Evolutionary conservation across 1,140 invertebrate genomes (phyloP).

Genomic region (Aleiodes sp.): DNA sequence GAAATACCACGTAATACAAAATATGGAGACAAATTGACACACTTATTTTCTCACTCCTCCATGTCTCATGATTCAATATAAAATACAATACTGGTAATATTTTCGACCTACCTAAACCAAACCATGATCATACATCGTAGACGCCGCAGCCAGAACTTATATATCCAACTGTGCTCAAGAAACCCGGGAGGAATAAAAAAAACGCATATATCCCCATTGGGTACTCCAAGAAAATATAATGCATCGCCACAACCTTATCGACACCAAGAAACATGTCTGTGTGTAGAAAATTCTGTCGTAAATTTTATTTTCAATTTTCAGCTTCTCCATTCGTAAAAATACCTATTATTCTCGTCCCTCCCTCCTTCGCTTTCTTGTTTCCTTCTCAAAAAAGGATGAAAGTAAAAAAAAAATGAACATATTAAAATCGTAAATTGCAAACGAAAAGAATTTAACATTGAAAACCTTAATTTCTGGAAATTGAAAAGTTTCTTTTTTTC

Average conservation of each 20-base stretch:
- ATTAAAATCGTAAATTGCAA: neutral
- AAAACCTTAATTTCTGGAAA: neutral
- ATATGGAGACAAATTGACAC: slow-evolving; percentile 1
- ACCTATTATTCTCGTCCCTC: neutral
- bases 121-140: slow-evolving; percentile 21
- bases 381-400: neutral
- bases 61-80: neutral
- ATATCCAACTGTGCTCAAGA: neutral
- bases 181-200: neutral
- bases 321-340: neutral
- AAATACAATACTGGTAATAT: neutral
- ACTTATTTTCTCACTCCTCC: neutral
- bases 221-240: slow-evolving; percentile 23
- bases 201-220: slow-evolving; percentile 22
- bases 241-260: slow-evolving; percentile 24
- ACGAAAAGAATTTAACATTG: neutral
- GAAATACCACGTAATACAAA: neutral
- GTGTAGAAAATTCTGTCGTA: slow-evolving; percentile 9
- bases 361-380: neutral
- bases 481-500: no score
- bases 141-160: neutral
- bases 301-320: slow-evolving; percentile 23
- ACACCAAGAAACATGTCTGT: slow-evolving; percentile 18
- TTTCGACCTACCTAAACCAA: neutral
- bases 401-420: no score